Base-by-base conservation (phyloP, 2,888 invertebrate genomes). In the Meghimatium bilineatum region DNA sequence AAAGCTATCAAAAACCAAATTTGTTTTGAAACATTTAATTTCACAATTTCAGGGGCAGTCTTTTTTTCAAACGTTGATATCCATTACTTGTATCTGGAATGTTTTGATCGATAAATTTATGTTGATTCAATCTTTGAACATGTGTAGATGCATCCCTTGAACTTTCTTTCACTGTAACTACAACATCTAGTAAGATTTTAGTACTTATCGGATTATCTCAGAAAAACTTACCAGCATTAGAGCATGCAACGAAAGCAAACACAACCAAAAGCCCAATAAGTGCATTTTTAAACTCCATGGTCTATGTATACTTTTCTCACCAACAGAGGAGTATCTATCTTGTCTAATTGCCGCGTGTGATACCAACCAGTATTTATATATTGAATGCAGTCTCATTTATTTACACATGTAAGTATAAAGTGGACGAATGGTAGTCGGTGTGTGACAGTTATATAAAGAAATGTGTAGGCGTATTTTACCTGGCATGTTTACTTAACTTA, bases 171-270 rank as follows among this genome's bases (percentile, higher is more conserved):
- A n/a, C n/a, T n/a, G n/a, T n/a, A n/a, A n/a, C n/a, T n/a, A n/a
- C n/a, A n/a, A n/a, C n/a, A n/a, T n/a, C n/a, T n/a, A n/a, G n/a
- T n/a, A n/a, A n/a, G n/a, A n/a, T n/a, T n/a, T n/a, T n/a, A n/a
- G n/a, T n/a, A n/a, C n/a, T n/a, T 56, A 56, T 56, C 10, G 38
- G 5, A 12, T 72, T 5, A 2, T 23, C 14, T 49, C 17, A 74
- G 1, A 74, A 52, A 32, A 34, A 52, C 74, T 34, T 52, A 74
- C 74, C 74, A 32, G 74, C 52, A 32, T 32, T 74, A 2, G 74
- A 32, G 10, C 14, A 32, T 0, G 52, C 2, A 20, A 23, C 74
- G 5, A 52, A 8, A 32, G 23, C 49, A 52, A 52, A 23, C 2
- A 56, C 34, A 5, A 1, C 52, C 29, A 74, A 3, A 0, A 74